A percentile compares a stretch with the other conserved stretches of the same genome.
These are phyloP conservation scores for Pherbina coryleti DNA, from an alignment of 2,888 invertebrate species.

Conservation along the genomic window DNA sequence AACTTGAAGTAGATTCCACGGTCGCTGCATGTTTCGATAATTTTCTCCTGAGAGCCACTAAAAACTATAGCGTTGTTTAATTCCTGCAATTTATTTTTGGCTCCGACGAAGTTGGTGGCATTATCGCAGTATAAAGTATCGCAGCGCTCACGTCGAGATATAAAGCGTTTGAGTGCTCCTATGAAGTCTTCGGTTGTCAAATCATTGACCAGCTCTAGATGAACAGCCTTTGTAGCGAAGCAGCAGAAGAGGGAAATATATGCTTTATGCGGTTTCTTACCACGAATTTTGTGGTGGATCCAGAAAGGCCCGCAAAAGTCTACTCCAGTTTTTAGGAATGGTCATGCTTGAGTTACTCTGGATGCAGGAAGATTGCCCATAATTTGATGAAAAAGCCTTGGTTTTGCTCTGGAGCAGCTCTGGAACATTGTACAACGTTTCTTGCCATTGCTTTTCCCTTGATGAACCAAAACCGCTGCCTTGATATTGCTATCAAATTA, in stretches of 20 bases:
- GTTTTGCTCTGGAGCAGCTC: constrained; percentile 44
- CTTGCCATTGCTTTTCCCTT: constrained; percentile 43
- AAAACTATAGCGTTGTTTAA: neutral
- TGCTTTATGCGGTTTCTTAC: constrained; percentile 38
- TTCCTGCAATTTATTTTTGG: neutral
- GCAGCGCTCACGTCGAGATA: neutral
- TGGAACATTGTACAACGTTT: constrained; percentile 45
- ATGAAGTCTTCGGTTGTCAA: neutral
- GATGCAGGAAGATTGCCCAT: no score
- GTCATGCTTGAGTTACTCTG: no score
- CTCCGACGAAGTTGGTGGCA: neutral
- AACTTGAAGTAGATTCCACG: constrained; percentile 8
- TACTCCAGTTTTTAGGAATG: constrained; percentile 27
- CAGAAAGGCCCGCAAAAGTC: constrained; percentile 42
- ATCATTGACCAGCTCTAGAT: neutral
- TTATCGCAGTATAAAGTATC: neutral
- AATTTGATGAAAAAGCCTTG: constrained; percentile 40
- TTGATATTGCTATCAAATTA: no score
- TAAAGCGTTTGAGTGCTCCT: neutral
- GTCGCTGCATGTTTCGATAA: neutral
- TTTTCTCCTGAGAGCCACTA: no score
- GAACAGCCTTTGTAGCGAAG: neutral
- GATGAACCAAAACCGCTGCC: constrained; percentile 51
- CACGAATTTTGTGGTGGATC: constrained; percentile 36
- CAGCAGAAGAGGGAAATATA: constrained; percentile 11